Evolutionary conservation across 92 coral and sea anemone genomes (phyloP).

Genomic region (Epizoanthus scotinus): DNA sequence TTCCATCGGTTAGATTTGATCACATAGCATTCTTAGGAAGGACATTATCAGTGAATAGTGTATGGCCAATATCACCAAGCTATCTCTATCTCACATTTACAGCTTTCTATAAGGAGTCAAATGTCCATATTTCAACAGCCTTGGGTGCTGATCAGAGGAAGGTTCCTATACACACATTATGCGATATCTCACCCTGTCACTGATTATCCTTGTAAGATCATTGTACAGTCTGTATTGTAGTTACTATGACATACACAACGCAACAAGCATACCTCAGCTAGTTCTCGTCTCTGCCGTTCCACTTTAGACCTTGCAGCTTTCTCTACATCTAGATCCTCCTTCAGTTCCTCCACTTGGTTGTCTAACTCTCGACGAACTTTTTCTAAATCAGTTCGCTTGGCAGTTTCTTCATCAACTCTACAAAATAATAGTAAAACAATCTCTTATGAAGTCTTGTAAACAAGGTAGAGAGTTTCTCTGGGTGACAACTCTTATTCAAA

Average conservation of each 20-base stretch:
- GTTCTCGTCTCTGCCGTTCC: constrained; percentile 81
- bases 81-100: no score
- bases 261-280: constrained; percentile 68
- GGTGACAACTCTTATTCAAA: no score
- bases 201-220: background rate
- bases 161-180: no score
- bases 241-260: no score
- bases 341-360: constrained; percentile 84
- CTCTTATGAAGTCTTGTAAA: background rate
- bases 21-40: no score
- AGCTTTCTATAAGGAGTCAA: no score
- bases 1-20: no score
- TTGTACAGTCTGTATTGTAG: background rate
- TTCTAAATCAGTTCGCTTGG: constrained; percentile 83
- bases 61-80: no score
- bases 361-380: constrained; percentile 87
- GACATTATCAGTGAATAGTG: no score
- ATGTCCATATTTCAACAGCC: no score
- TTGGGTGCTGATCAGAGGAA: no score
- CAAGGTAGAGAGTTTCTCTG: background rate
- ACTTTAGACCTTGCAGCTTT: constrained; percentile 82
- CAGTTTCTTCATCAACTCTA: constrained; percentile 92
- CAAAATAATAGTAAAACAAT: background rate
- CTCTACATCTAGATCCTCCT: constrained; percentile 91
- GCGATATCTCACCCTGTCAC: no score